Conservation (phyloP, 2,113 vertebrate species). For the Perca schrenkii region DNA sequence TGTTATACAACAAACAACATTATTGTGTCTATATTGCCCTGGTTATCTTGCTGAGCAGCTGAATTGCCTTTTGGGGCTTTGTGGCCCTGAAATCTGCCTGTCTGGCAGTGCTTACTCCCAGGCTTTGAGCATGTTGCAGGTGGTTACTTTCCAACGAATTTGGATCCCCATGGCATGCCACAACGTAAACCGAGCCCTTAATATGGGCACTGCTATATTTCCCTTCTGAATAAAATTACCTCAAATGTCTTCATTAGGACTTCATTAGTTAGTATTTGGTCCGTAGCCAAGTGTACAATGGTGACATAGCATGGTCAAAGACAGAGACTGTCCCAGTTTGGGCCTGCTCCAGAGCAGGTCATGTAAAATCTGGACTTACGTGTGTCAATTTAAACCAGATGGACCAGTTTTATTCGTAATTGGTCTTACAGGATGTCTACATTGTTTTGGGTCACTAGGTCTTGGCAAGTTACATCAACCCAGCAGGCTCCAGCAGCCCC, state of each 20-base stretch:
- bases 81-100: neutral
- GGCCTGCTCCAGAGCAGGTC: neutral
- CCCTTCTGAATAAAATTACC: neutral
- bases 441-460: slow-evolving; percentile 83
- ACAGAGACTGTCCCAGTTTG: neutral
- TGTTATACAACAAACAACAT: neutral
- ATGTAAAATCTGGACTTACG: neutral
- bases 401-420: neutral
- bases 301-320: neutral
- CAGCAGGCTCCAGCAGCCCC: slow-evolving; percentile 86
- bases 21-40: neutral
- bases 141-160: neutral
- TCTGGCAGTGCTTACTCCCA: neutral
- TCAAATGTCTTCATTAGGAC: neutral
- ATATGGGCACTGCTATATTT: neutral
- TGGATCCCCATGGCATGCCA: neutral
- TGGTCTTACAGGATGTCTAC: neutral
- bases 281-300: neutral
- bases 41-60: neutral
- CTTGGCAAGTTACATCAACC: slow-evolving; percentile 98
- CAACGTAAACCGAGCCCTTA: neutral
- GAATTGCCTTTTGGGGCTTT: neutral
- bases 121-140: neutral
- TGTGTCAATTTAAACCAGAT: neutral
- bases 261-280: neutral